Base-by-base conservation (phyloP, 2,888 invertebrate genomes). In the Eupithecia abbreviata region DNA sequence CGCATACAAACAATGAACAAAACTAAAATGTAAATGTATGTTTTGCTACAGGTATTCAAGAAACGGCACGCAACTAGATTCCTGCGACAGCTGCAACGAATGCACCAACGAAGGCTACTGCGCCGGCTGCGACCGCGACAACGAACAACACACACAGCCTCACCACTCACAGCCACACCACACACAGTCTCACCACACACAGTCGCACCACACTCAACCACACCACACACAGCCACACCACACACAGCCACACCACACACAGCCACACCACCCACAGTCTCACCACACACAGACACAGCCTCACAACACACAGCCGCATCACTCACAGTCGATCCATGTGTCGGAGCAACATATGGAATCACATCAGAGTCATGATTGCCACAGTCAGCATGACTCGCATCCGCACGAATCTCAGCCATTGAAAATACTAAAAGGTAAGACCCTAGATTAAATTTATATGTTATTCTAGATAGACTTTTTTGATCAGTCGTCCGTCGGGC, bases 401-500 rank as follows among this genome's bases (percentile, higher is more conserved):
- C 12, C 62, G 0, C 76, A 77, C 2, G 84, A 83, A 55, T n/a
- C 82, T 12, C 87, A 84, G 3, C 83, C 84, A 6, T 81, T 87
- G 67, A 88, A 87, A 74, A 77, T 88, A n/a, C 86, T 90, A 7
- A 91, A 91, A 87, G 90, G 90, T 90, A 82, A 66, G 18, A 49
- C 3, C 5, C 15, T 51, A 55, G 7, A 55, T 55, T 55, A 55
- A 6, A n/a, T 51, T 15, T 3, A 12, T 18, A 10, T 51, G 13
- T 5, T 15, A 47, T 47, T 47, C 47, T 47, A 47, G 10, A 2
- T 13, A 51, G 13, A 51, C 49, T 1, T 13, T 51, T 51, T 15
- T 15, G 4, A 51, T 51, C 13, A 49, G 47, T 12, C 4, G 12
- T 49, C 47, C 4, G 12, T 49, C 47, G 6, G 47, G 12, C 12